These are phyloP conservation scores for Drosophila santomea DNA, from an alignment of 1,140 invertebrate species.

Conservation along the genomic window DNA sequence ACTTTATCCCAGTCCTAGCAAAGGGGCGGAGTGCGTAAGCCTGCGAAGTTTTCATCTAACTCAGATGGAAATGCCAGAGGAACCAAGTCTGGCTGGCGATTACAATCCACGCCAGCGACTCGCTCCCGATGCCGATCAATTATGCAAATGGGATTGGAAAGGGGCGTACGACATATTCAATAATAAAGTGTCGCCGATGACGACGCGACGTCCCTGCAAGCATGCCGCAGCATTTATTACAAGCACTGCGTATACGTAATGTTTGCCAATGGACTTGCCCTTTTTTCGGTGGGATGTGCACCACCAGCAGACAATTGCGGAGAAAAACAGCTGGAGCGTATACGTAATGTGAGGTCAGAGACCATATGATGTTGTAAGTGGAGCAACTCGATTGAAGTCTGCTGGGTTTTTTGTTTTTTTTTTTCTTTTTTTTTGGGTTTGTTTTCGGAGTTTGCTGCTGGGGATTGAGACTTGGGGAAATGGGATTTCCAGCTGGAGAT, in stretches of 20 bases:
- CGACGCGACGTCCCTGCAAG: constrained; percentile 47
- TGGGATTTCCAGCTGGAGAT: constrained; percentile 24
- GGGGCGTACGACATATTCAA: constrained; percentile 62
- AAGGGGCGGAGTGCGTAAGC: constrained; percentile 3
- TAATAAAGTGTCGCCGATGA: constrained; percentile 75
- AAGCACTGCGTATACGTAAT: constrained; percentile 72
- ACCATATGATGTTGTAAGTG: constrained; percentile 61
- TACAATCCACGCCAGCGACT: constrained; percentile 68
- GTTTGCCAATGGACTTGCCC: constrained; percentile 47
- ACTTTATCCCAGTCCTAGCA: background rate
- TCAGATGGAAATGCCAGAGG: constrained; percentile 4
- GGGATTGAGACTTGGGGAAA: constrained; percentile 41
- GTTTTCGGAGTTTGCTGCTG: constrained; percentile 9
- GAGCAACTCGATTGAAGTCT: constrained; percentile 52
- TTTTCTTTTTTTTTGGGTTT: background rate
- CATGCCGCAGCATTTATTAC: constrained; percentile 77
- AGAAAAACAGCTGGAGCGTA: constrained; percentile 58
- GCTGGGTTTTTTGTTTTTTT: background rate
- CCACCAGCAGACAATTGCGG: constrained; percentile 19
- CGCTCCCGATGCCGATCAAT: constrained; percentile 78
- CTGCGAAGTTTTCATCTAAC: constrained; percentile 7
- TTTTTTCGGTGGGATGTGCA: constrained; percentile 24
- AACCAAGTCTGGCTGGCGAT: constrained; percentile 56
- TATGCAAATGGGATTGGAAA: constrained; percentile 67
- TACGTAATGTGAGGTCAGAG: constrained; percentile 55